Evolutionary conservation across 1,140 invertebrate genomes (phyloP).

Genomic region (Megathymus violae): DNA sequence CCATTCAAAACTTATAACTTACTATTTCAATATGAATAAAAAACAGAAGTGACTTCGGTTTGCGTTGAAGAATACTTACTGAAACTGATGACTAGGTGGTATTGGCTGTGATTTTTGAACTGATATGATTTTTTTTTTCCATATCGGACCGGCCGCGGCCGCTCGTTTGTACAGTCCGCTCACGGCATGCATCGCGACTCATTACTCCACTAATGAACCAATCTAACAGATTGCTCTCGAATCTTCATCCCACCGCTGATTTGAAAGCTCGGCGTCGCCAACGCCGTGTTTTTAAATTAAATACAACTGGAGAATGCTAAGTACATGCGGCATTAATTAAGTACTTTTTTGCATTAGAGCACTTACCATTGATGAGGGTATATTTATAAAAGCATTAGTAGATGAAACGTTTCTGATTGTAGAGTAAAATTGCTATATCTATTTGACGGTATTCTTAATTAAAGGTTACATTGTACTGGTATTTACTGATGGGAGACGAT

Average conservation of each 20-base stretch:
- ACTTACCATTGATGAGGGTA: slow-evolving; percentile 32
- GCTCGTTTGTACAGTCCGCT: slow-evolving; percentile 55
- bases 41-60: too few relatives aligned
- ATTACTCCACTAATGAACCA: slow-evolving; percentile 83
- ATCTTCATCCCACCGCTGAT: slow-evolving; percentile 75
- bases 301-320: slow-evolving; percentile 33
- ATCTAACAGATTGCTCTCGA: slow-evolving; percentile 82
- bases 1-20: too few relatives aligned
- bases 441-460: too few relatives aligned
- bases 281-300: slow-evolving; percentile 49
- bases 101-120: too few relatives aligned
- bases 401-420: slow-evolving; percentile 7
- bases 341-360: slow-evolving; percentile 33
- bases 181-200: slow-evolving; percentile 78
- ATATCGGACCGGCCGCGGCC: slow-evolving; percentile 7
- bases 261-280: slow-evolving; percentile 67
- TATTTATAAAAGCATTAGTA: slow-evolving; percentile 19
- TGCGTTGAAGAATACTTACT: too few relatives aligned
- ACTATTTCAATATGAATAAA: too few relatives aligned
- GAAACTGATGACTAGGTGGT: too few relatives aligned
- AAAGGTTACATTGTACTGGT: too few relatives aligned
- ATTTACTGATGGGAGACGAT: too few relatives aligned
- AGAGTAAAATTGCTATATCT: too few relatives aligned
- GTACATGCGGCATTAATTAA: slow-evolving; percentile 34
- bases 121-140: not conserved